phyloP scores from a whole-genome alignment of 2,113 vertebrate species.

The Narcine bancroftii region DNA sequence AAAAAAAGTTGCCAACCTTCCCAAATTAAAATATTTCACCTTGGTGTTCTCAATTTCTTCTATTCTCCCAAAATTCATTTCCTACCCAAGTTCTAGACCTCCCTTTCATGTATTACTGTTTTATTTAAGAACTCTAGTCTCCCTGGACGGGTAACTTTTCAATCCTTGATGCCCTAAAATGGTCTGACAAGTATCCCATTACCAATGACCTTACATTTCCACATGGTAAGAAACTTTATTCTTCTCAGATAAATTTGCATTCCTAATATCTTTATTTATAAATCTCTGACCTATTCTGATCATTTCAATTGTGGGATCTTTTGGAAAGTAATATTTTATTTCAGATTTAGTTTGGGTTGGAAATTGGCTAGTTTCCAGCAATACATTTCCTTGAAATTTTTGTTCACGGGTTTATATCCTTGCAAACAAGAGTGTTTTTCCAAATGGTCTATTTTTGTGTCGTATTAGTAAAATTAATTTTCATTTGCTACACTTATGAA shows the following conservation, averaged over 20 bases:
- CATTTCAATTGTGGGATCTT: neutral
- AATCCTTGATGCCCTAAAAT: neutral
- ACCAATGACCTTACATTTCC: neutral
- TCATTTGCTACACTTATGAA: neutral
- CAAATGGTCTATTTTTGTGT: neutral
- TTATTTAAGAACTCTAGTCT: neutral
- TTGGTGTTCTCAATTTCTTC: neutral
- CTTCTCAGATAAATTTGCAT: neutral
- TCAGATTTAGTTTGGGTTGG: neutral
- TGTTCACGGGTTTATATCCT: neutral
- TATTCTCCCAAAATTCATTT: neutral
- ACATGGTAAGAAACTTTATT: neutral
- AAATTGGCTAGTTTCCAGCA: neutral
- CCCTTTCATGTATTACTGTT: neutral
- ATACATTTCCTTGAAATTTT: neutral
- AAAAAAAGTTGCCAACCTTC: neutral
- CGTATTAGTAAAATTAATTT: neutral
- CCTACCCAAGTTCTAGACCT: neutral
- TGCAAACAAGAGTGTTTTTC: neutral
- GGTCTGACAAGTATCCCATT: neutral
- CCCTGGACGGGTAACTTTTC: neutral
- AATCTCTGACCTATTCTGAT: neutral
- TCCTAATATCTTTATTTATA: neutral
- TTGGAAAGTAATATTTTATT: neutral
- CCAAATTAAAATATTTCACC: neutral